Conservation (phyloP, 1,140 invertebrate genomes). For the Rhagoletis zephyria region DNA sequence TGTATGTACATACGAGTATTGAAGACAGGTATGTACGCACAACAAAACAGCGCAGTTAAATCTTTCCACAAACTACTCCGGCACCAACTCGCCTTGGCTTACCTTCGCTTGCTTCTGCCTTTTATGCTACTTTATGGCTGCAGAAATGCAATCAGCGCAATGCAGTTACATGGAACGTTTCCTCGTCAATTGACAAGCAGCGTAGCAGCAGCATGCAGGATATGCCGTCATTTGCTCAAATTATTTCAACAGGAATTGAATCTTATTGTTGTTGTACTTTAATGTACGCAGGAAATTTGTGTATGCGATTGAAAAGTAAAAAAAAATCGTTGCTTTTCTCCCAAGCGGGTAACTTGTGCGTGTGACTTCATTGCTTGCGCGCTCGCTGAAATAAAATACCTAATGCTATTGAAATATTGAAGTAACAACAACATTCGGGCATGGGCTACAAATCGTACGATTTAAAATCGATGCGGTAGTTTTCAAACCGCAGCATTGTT, state of each 20-base stretch:
- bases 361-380: background rate
- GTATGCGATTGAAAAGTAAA: background rate
- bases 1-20: background rate
- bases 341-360: too few relatives aligned
- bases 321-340: background rate
- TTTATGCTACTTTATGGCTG: background rate
- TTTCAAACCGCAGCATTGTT: background rate
- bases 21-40: background rate
- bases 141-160: conserved; percentile 45
- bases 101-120: background rate
- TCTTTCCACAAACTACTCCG: background rate
- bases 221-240: background rate
- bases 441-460: too few relatives aligned
- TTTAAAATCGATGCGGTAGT: background rate
- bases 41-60: background rate
- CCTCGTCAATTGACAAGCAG: background rate
- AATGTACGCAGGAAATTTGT: background rate
- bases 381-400: background rate
- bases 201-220: background rate
- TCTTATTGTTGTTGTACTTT: background rate
- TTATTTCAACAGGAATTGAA: too few relatives aligned
- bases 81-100: background rate
- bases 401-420: background rate
- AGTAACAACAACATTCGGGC: background rate
- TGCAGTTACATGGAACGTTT: conserved; percentile 20